Conservation (phyloP, 1,140 invertebrate species). For the Chionoecetes opilio region DNA sequence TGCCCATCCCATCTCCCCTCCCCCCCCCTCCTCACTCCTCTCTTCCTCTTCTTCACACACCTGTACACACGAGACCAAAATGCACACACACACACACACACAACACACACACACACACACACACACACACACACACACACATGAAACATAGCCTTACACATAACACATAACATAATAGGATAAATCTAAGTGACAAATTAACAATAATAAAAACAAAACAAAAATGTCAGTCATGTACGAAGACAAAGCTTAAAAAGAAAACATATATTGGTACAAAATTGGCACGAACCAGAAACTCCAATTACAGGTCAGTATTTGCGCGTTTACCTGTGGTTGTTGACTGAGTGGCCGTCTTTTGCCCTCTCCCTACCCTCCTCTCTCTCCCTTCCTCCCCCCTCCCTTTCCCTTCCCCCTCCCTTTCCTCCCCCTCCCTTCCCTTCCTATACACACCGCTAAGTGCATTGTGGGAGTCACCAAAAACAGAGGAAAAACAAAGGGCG, state of each 20-base stretch:
- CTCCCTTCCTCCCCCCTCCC: not conserved
- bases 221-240: not conserved
- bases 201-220: not conserved
- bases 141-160: no score
- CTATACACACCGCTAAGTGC: slow-evolving; percentile 31
- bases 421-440: not conserved
- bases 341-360: slow-evolving; percentile 59
- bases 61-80: not conserved
- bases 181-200: not conserved
- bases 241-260: not conserved
- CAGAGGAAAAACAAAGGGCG: not conserved
- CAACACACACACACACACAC: slow-evolving; percentile 34
- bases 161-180: not conserved
- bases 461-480: slow-evolving; percentile 44
- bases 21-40: not conserved
- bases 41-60: not conserved
- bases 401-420: slow-evolving; percentile 10
- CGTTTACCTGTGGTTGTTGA: slow-evolving; percentile 65
- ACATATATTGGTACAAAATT: not conserved
- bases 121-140: slow-evolving; percentile 40
- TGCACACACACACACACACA: no score
- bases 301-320: slow-evolving; percentile 65
- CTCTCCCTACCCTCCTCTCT: not conserved
- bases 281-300: slow-evolving; percentile 30
- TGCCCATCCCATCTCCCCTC: not conserved